These are phyloP conservation scores for Acanthacorydalis orientalis DNA, from an alignment of 2,888 invertebrate genomes.

Conservation along the genomic window DNA sequence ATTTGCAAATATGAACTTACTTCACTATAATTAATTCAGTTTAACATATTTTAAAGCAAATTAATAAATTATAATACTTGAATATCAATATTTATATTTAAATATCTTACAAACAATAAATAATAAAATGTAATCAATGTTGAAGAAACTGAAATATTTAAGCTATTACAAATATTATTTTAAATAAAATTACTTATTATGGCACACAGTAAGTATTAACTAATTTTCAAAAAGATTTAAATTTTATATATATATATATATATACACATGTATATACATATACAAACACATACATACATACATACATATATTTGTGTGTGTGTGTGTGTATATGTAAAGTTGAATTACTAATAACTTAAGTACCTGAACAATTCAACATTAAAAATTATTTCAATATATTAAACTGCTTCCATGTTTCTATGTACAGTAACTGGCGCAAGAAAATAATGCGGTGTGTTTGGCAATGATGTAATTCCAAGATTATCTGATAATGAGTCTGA, in stretches of 20 bases:
- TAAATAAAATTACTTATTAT: background rate
- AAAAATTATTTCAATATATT: constrained; percentile 12
- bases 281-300: too few species aligned
- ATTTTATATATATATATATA: too few species aligned
- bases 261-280: too few species aligned
- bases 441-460: constrained; percentile 37
- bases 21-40: background rate
- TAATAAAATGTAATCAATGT: background rate
- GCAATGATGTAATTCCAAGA: constrained; percentile 18
- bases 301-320: too few species aligned
- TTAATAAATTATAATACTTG: background rate
- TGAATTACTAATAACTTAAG: background rate
- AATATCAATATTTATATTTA: background rate
- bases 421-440: constrained; percentile 83
- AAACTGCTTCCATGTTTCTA: constrained; percentile 69
- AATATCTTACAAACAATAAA: background rate
- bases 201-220: background rate
- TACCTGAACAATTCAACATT: background rate
- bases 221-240: too few species aligned
- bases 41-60: background rate
- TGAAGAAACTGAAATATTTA: background rate
- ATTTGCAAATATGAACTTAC: background rate
- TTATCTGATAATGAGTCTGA: constrained; percentile 8
- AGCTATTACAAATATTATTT: background rate
- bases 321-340: too few species aligned